These are phyloP conservation scores for Pyrocoelia pectoralis DNA, from an alignment of 2,888 invertebrate species.

Conservation along the genomic window DNA sequence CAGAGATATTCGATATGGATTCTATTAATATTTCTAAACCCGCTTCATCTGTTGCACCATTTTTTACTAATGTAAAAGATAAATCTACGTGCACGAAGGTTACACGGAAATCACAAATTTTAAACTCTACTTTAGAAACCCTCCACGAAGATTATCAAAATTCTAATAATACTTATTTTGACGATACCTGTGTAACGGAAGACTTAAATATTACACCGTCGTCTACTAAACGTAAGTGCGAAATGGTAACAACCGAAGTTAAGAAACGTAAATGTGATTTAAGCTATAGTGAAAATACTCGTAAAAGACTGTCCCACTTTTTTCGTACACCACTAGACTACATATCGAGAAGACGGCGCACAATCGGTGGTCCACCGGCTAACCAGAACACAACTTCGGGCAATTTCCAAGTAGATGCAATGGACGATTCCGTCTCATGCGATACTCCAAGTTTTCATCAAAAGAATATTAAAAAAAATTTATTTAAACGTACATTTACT, in stretches of 20 bases:
- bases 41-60: conserved; percentile 16
- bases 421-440: conserved; percentile 48
- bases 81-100: background rate
- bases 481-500: conserved; percentile 56
- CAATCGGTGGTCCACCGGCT: conserved; percentile 51
- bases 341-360: conserved; percentile 55
- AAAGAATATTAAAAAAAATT: conserved; percentile 50
- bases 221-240: conserved; percentile 46
- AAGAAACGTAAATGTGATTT: conserved; percentile 52
- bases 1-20: conserved; percentile 72
- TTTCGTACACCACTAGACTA: conserved; percentile 57
- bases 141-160: conserved; percentile 45
- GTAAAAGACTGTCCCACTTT: conserved; percentile 53
- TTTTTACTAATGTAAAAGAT: conserved; percentile 12
- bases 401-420: conserved; percentile 53
- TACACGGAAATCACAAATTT: conserved; percentile 11
- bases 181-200: conserved; percentile 28
- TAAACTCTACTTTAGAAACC: conserved; percentile 45
- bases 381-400: conserved; percentile 55
- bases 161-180: conserved; percentile 36
- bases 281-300: conserved; percentile 51
- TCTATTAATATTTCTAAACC: conserved; percentile 65
- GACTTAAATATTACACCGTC: conserved; percentile 38
- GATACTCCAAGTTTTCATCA: conserved; percentile 17
- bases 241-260: conserved; percentile 46